These are phyloP conservation scores for Trachemys scripta DNA, from an alignment of 2,113 vertebrate species.

Conservation along the genomic window DNA sequence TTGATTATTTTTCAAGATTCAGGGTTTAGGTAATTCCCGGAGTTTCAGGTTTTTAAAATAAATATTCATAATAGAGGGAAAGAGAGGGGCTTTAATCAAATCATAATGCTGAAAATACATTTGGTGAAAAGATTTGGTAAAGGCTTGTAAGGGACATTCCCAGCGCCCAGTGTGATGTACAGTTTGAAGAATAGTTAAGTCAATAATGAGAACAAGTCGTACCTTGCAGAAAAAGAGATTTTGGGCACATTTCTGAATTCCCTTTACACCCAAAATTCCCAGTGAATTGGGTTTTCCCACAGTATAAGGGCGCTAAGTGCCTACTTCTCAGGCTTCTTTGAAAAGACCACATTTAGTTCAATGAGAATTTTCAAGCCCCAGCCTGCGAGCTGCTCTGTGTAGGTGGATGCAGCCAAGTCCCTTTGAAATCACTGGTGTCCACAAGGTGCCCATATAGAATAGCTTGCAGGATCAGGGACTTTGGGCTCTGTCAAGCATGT, in stretches of 20 bases:
- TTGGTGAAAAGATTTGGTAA: not conserved
- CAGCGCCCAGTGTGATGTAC: not conserved
- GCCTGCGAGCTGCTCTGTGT: accelerated
- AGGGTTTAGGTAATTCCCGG: not conserved
- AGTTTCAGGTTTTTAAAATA: not conserved
- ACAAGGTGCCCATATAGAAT: not conserved
- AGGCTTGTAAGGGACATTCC: not conserved
- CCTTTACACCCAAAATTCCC: not conserved
- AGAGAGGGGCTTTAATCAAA: not conserved
- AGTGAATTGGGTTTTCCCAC: not conserved
- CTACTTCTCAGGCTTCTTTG: accelerated
- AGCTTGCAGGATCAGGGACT: not conserved
- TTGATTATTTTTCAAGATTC: not conserved
- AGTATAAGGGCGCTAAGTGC: not conserved
- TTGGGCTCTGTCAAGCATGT: not conserved
- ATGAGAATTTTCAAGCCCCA: not conserved
- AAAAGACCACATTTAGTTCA: not conserved
- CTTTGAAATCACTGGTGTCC: not conserved
- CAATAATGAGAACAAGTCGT: not conserved
- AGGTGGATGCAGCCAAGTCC: accelerated
- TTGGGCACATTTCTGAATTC: not conserved
- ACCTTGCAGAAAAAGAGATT: not conserved
- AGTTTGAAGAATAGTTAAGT: not conserved
- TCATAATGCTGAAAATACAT: not conserved
- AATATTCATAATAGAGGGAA: accelerated